A percentile compares a stretch with the other conserved stretches of the same genome.
phyloP scores from a whole-genome alignment of 2,888 invertebrate species.

The Ennomos quercinarius region DNA sequence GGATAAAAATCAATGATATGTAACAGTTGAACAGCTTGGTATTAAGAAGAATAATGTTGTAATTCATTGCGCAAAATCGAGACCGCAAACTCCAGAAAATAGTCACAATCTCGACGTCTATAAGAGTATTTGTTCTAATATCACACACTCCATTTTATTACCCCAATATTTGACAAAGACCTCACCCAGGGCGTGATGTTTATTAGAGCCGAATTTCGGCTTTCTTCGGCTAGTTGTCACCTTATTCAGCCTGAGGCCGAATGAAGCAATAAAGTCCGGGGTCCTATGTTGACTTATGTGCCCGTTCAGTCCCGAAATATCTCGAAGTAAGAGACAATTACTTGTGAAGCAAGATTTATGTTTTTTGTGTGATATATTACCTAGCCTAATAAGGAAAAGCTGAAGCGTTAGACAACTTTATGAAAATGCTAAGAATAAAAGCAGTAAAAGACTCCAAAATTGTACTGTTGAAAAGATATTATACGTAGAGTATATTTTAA shows the following conservation, averaged over 20 bases:
- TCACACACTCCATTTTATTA: conserved; percentile 15
- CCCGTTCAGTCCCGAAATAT: not conserved
- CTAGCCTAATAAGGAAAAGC: too few relatives aligned
- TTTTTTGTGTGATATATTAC: too few relatives aligned
- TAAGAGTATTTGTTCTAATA: conserved; percentile 11
- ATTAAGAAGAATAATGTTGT: too few relatives aligned
- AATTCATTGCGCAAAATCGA: not conserved
- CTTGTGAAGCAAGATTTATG: not conserved
- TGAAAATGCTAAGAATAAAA: too few relatives aligned
- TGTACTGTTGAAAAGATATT: too few relatives aligned
- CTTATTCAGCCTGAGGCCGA: conserved; percentile 20
- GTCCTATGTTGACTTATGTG: conserved; percentile 3
- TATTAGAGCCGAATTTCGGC: conserved; percentile 18
- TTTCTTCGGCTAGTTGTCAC: conserved; percentile 16
- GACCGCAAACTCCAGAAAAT: not conserved
- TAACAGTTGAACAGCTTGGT: too few relatives aligned
- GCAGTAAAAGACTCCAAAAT: too few relatives aligned
- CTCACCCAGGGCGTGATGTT: conserved; percentile 19
- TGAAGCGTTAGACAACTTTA: too few relatives aligned
- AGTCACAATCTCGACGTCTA: not conserved
- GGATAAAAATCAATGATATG: too few relatives aligned
- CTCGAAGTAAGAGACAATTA: conserved; percentile 1
- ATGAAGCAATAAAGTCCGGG: conserved; percentile 15
- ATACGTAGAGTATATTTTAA: too few relatives aligned
- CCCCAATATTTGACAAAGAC: conserved; percentile 19